phyloP scores from a whole-genome alignment of 2,888 invertebrate genomes.

The Apeira syringaria region DNA sequence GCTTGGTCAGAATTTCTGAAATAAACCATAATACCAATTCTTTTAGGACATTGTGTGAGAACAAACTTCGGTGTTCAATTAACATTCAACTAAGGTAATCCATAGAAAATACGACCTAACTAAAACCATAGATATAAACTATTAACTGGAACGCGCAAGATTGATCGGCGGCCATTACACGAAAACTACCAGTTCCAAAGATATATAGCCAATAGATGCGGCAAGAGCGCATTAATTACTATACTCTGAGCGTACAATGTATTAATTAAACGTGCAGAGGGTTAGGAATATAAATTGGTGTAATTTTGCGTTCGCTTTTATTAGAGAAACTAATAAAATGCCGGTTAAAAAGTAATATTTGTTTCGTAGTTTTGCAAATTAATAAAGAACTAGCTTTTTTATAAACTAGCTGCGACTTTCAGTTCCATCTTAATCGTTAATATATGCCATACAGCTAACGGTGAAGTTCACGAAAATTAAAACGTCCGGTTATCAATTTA shows the following conservation, averaged over 20 bases:
- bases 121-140: conserved; percentile 12
- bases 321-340: conserved; percentile 4
- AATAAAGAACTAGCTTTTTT: too few species aligned
- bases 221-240: conserved; percentile 24
- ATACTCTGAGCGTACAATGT: conserved; percentile 17
- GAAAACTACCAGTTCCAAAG: conserved; percentile 33
- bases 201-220: conserved; percentile 35
- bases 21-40: too few species aligned
- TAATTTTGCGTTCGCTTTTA: conserved; percentile 8
- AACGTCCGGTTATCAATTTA: too few species aligned
- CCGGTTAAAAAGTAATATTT: neutral
- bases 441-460: too few species aligned
- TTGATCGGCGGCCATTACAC: conserved; percentile 28
- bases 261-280: conserved; percentile 26
- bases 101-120: neutral
- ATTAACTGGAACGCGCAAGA: conserved; percentile 25
- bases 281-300: conserved; percentile 24
- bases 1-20: too few species aligned
- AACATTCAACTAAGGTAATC: too few species aligned
- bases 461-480: too few species aligned
- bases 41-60: too few species aligned
- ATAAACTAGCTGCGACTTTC: too few species aligned
- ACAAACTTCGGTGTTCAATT: too few species aligned
- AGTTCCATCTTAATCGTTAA: too few species aligned
- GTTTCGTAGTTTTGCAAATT: too few species aligned